phyloP scores from a whole-genome alignment of 2,113 vertebrate species.

The Pao palembangensis region DNA sequence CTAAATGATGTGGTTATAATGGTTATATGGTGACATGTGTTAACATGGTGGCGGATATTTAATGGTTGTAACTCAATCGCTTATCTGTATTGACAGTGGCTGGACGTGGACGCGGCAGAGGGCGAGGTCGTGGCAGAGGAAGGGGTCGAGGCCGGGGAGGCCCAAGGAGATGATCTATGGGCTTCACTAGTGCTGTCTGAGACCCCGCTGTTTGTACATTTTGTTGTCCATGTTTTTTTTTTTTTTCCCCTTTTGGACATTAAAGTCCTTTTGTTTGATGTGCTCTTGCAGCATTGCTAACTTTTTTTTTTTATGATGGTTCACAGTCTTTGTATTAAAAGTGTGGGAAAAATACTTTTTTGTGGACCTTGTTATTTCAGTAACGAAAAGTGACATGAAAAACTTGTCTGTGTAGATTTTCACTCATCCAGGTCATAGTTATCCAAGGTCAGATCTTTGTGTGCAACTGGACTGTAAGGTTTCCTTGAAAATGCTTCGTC shows the following conservation, averaged over 20 bases:
- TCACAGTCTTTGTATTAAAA: background rate
- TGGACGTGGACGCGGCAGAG: slow-evolving; percentile 90
- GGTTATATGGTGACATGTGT: background rate
- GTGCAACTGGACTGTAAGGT: too few relatives aligned
- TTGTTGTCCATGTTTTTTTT: slow-evolving; percentile 39
- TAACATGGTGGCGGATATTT: background rate
- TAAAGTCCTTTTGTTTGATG: slow-evolving; percentile 60
- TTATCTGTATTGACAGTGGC: slow-evolving; percentile 77
- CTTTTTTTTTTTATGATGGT: background rate
- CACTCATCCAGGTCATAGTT: too few relatives aligned
- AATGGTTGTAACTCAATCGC: background rate
- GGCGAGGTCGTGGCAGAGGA: slow-evolving; percentile 88
- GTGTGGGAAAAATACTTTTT: too few relatives aligned
- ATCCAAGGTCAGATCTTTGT: too few relatives aligned
- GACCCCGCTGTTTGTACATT: slow-evolving; percentile 76
- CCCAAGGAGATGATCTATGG: slow-evolving; percentile 85
- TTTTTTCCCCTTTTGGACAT: slow-evolving; percentile 70
- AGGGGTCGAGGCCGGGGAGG: slow-evolving; percentile 88
- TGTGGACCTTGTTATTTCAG: too few relatives aligned
- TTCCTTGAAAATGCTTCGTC: too few relatives aligned
- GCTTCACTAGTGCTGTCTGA: slow-evolving; percentile 31
- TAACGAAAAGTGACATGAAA: too few relatives aligned
- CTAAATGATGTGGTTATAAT: background rate
- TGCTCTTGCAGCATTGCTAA: background rate
- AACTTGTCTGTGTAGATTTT: too few relatives aligned